Conservation (phyloP, 2,113 vertebrate genomes). For the Ranitomeya imitator region DNA sequence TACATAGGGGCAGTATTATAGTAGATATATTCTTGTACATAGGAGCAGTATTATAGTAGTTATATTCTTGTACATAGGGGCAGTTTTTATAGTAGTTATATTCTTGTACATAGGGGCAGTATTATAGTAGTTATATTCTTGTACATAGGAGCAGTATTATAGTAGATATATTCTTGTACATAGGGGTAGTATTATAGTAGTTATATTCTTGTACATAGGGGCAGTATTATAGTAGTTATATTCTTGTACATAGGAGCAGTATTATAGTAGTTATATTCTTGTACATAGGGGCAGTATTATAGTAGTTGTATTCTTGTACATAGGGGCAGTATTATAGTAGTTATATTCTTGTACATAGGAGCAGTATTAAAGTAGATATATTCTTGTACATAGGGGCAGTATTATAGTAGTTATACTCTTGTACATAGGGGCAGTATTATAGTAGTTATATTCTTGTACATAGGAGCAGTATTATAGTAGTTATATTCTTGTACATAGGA, state of each 20-base stretch:
- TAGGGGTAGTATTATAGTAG: not conserved
- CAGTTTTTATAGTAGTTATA: slow-evolving; percentile 1
- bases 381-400: not conserved
- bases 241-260: not conserved
- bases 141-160: too few relatives aligned
- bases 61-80: not conserved
- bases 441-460: not conserved
- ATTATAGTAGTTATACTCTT: not conserved
- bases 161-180: not conserved
- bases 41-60: not conserved
- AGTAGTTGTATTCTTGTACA: slow-evolving; percentile 1
- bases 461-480: not conserved
- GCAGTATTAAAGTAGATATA: not conserved
- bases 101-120: not conserved
- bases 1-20: not conserved
- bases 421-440: not conserved
- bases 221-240: not conserved
- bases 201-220: slow-evolving; percentile 1
- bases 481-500: slow-evolving; percentile 2
- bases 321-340: not conserved
- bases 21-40: not conserved
- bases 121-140: not conserved
- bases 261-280: not conserved
- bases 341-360: not conserved
- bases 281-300: not conserved